Evolutionary conservation across 2,888 invertebrate species (phyloP), one percentile per base, ranked within the genome.

Genomic region (Phortica okadai): DNA sequence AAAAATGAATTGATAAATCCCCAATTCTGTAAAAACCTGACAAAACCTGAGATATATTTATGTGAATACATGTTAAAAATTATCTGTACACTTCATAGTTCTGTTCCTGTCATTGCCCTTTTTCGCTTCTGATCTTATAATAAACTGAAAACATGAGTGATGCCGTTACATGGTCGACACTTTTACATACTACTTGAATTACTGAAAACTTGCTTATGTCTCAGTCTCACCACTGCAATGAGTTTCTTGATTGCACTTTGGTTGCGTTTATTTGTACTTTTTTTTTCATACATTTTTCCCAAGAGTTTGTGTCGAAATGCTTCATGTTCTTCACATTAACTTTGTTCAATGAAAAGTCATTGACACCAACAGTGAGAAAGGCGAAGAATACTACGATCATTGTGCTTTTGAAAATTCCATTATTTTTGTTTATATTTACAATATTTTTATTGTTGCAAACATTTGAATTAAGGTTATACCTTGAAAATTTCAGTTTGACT

Each of bases 181-280:
- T 77, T 77, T 77, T 77, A 77, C 77, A 75, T 74, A 72, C 62
- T 42, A 54, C 67, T 10, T 59, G 59, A 59, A 45, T 6, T 59
- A 21, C 8, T 69, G 67, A 44, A 69, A n/a, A 41, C 21, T 11
- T 42, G 67, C 45, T 21, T 42, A n/a, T 45, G 25, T 64, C 16
- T 44, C 67, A 69, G 44, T 44, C 16, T 45, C 45, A 69, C 45
- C 21, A 69, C 16, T n/a, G n/a, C 16, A 3, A 59, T 69, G 67
- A 42, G 21, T 21, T 45, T 6, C 44, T 45, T 21, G 45, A 45
- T 16, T 16, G 44, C 54, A 72, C 72, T 72, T 16, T 54, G 8
- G 54, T 54, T 69, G 69, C 42, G 3, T 54, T 16, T 73, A 59
- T 73, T 73, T 73, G 41, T 59, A 33, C 33, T 21, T 74, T 66